These are phyloP conservation scores for Epiblema foenella DNA, from an alignment of 2,888 invertebrate species.

Conservation along the genomic window DNA sequence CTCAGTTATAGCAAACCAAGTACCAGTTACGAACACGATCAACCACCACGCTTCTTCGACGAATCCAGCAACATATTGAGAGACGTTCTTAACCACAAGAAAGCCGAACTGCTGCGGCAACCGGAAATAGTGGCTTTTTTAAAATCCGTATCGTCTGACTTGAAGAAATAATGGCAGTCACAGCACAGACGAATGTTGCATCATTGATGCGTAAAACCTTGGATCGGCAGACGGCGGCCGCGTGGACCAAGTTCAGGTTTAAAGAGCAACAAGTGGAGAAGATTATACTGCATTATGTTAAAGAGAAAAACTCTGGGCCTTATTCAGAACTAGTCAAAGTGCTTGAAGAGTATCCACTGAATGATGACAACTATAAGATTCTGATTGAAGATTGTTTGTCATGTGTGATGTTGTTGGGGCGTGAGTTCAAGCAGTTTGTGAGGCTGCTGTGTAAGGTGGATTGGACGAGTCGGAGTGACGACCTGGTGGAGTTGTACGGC, in stretches of 20 bases:
- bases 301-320: constrained; percentile 66
- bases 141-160: constrained; percentile 71
- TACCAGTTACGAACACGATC: constrained; percentile 70
- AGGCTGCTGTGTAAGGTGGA: constrained; percentile 70
- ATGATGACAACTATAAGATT: constrained; percentile 73
- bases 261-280: constrained; percentile 76
- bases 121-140: constrained; percentile 78
- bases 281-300: constrained; percentile 70
- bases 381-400: constrained; percentile 74
- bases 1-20: constrained; percentile 70
- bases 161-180: constrained; percentile 79
- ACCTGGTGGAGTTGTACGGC: constrained; percentile 66
- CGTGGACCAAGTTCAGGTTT: constrained; percentile 73
- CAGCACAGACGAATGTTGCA: constrained; percentile 72
- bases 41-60: constrained; percentile 60
- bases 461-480: constrained; percentile 67
- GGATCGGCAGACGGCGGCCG: constrained; percentile 69
- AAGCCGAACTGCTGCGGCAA: constrained; percentile 75
- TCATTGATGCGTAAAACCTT: constrained; percentile 77
- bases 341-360: constrained; percentile 71
- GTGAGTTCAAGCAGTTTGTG: constrained; percentile 71
- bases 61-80: constrained; percentile 75
- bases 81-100: constrained; percentile 79
- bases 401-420: constrained; percentile 72
- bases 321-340: constrained; percentile 79